A percentile compares a stretch with the other conserved stretches of the same genome.
These are phyloP conservation scores for Artemia sp. DNA, from an alignment of 2,888 invertebrate species.

Conservation along the genomic window DNA sequence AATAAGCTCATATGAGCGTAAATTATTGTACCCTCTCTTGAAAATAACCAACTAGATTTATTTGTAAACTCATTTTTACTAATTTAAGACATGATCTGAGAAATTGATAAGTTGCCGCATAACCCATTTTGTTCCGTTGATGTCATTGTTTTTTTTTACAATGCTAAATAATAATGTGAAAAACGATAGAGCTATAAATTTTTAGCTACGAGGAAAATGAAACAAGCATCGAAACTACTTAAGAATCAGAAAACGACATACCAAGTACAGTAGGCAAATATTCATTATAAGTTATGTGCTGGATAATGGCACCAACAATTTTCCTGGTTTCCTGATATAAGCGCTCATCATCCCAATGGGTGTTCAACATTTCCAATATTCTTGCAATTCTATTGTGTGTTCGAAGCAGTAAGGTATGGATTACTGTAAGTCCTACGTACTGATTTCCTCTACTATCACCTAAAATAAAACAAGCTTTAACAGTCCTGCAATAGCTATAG, in stretches of 20 bases:
- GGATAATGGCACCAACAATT: slow-evolving; percentile 30
- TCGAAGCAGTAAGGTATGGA: slow-evolving; percentile 32
- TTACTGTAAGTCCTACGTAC: slow-evolving; percentile 28
- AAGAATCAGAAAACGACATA: slow-evolving; percentile 24
- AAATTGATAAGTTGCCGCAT: too few relatives aligned
- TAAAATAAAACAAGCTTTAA: slow-evolving; percentile 16
- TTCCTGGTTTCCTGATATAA: slow-evolving; percentile 31
- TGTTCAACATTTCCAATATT: slow-evolving; percentile 29
- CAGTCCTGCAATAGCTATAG: too few relatives aligned
- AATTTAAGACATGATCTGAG: too few relatives aligned
- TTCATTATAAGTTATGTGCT: slow-evolving; percentile 30
- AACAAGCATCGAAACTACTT: too few relatives aligned
- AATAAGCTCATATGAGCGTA: too few relatives aligned
- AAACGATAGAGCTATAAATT: not conserved
- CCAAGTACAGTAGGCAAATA: slow-evolving; percentile 29
- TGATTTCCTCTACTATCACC: slow-evolving; percentile 28
- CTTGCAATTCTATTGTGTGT: slow-evolving; percentile 32
- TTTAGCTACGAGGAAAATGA: too few relatives aligned
- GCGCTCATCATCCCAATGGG: slow-evolving; percentile 32
- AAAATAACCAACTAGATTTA: too few relatives aligned
- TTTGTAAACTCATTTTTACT: too few relatives aligned
- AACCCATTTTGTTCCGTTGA: too few relatives aligned
- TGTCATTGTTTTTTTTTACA: not conserved
- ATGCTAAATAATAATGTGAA: not conserved
- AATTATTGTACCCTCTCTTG: too few relatives aligned